Percentiles rank a stretch among this genome's conserved stretches.
These are phyloP conservation scores for Pegea sp. DNA, from an alignment of 23 tunicate species.

Conservation along the genomic window DNA sequence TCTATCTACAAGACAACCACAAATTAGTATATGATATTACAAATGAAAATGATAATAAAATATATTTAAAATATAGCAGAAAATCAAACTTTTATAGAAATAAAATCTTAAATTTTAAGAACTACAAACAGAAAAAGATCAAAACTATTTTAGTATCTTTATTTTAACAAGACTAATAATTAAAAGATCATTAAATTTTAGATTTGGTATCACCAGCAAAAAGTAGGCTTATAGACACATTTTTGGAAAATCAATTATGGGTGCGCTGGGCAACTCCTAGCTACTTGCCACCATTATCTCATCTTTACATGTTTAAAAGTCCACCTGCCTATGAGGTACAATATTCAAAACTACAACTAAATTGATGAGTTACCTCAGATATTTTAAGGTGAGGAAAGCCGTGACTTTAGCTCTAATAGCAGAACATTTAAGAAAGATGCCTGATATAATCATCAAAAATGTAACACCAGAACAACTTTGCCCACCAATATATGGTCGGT, in stretches of 20 bases:
- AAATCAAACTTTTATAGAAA: not conserved
- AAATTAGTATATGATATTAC: too few species aligned
- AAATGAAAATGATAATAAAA: too few species aligned
- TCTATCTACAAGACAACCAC: too few species aligned
- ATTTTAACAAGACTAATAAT: too few species aligned
- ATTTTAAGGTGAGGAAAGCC: slow-evolving; percentile 45
- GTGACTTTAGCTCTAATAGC: slow-evolving; percentile 48
- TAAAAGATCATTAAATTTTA: too few species aligned
- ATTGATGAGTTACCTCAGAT: not conserved
- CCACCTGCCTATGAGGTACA: slow-evolving; percentile 72
- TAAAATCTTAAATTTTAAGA: not conserved
- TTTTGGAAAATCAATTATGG: slow-evolving; percentile 53
- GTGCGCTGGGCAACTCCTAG: slow-evolving; percentile 68
- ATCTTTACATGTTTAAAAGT: slow-evolving; percentile 65
- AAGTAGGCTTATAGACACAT: slow-evolving; percentile 19
- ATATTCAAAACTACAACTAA: too few species aligned
- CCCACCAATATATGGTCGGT: slow-evolving; percentile 69
- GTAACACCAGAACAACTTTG: slow-evolving; percentile 6
- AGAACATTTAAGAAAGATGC: slow-evolving; percentile 12
- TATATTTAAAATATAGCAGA: not conserved
- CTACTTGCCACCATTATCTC: slow-evolving; percentile 40
- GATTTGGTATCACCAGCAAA: too few species aligned
- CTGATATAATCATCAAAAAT: slow-evolving; percentile 7
- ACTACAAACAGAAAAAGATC: slow-evolving; percentile 7
- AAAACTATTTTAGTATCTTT: too few species aligned